Evolutionary conservation across 2,113 vertebrate species (phyloP).

Genomic region (Tichodroma muraria): DNA sequence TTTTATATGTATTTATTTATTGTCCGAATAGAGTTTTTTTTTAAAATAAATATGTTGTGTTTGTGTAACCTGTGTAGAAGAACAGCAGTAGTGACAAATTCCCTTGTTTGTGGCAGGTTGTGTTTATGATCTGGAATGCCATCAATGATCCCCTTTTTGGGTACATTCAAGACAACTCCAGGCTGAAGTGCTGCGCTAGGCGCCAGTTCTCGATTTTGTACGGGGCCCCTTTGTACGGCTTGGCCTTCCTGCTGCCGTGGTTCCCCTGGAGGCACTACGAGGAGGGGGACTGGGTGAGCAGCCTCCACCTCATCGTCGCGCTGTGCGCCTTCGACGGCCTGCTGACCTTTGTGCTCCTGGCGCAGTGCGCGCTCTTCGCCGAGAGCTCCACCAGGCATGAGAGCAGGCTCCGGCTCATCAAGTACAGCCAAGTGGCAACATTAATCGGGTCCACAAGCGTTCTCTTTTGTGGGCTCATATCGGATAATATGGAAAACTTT

Average conservation of each 20-base stretch:
- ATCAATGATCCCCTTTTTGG: conserved; percentile 86
- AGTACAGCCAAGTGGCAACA: conserved; percentile 81
- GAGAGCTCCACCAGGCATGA: conserved; percentile 78
- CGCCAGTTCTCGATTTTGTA: conserved; percentile 76
- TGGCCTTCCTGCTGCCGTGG: conserved; percentile 88
- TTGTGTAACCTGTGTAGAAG: not conserved
- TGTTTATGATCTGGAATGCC: conserved; percentile 90
- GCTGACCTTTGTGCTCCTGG: conserved; percentile 83
- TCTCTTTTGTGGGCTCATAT: conserved; percentile 82
- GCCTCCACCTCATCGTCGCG: conserved; percentile 77
- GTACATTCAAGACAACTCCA: conserved; percentile 82
- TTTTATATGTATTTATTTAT: not conserved
- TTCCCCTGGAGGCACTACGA: conserved; percentile 84
- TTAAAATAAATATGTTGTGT: not conserved
- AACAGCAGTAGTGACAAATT: not conserved
- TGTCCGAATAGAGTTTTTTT: not conserved
- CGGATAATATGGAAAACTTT: conserved; percentile 83
- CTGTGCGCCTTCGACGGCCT: conserved; percentile 81
- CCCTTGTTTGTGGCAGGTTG: conserved; percentile 61
- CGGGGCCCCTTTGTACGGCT: conserved; percentile 74
- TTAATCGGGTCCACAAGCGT: conserved; percentile 78
- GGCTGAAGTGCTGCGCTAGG: conserved; percentile 66
- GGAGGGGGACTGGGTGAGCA: conserved; percentile 81
- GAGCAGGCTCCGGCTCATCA: conserved; percentile 74
- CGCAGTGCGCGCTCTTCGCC: conserved; percentile 81